These are phyloP conservation scores for Hyperopisus bebe DNA, from an alignment of 2,113 vertebrate species.

Conservation along the genomic window DNA sequence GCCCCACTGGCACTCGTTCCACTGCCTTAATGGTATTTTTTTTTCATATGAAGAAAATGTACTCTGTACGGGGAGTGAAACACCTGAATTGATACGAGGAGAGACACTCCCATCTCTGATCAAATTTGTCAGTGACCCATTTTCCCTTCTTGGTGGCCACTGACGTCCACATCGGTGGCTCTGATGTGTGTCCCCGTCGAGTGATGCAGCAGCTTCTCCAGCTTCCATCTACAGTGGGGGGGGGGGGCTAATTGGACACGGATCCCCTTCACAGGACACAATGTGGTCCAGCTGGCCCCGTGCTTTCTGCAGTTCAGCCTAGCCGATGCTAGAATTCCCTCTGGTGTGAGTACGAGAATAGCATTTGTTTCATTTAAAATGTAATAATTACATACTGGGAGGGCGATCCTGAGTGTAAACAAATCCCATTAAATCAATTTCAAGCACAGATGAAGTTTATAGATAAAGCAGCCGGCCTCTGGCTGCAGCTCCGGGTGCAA, in stretches of 20 bases:
- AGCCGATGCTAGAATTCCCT: not conserved
- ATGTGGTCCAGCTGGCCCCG: not conserved
- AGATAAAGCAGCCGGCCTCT: not conserved
- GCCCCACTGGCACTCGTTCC: not conserved
- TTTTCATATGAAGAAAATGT: not conserved
- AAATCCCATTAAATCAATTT: conserved; percentile 4
- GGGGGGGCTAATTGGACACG: not conserved
- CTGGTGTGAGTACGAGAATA: not conserved
- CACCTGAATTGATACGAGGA: not conserved
- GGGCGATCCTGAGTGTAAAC: conserved; percentile 7
- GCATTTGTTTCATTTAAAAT: not conserved
- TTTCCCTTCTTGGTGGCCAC: not conserved
- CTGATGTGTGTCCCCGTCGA: not conserved
- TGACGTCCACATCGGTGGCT: not conserved
- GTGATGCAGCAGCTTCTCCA: not conserved
- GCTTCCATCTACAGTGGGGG: not conserved
- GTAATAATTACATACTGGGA: conserved; percentile 4
- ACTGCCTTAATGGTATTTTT: not conserved
- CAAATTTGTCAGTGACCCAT: not conserved
- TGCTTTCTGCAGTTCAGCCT: not conserved
- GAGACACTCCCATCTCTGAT: not conserved
- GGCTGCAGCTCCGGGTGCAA: conserved; percentile 16
- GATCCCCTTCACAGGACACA: not conserved
- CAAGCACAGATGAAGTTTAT: not conserved
- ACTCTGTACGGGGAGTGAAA: not conserved